Evolutionary conservation across 2,797 vertebrate genomes (phyloP).

Genomic region (Xenops minutus): DNA sequence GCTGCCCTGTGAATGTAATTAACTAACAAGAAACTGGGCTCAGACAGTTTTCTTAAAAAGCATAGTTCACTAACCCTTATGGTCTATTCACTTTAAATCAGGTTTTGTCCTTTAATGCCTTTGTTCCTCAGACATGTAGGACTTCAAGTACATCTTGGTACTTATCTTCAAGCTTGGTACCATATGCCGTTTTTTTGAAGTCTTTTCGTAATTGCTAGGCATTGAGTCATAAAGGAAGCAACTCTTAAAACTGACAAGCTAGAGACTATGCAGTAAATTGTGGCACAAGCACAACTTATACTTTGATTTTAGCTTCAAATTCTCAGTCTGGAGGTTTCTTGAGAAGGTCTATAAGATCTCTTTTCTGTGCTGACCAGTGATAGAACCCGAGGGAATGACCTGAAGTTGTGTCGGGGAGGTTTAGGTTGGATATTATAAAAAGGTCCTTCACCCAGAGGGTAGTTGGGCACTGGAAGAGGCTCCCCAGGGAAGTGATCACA

Average conservation of each 20-base stretch:
- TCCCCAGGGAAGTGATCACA: neutral
- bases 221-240: neutral
- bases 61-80: neutral
- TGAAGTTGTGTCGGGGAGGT: neutral
- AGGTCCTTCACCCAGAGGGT: neutral
- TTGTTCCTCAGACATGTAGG: rapidly evolving
- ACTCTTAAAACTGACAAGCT: neutral
- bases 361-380: neutral
- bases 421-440: neutral
- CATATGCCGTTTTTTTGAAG: neutral
- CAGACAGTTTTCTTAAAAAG: neutral
- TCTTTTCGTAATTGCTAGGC: neutral
- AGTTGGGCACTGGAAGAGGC: neutral
- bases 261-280: neutral
- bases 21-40: neutral
- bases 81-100: neutral
- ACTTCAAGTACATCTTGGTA: neutral
- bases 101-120: neutral
- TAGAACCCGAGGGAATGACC: neutral
- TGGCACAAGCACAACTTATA: neutral
- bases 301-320: neutral
- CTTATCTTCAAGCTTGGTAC: neutral
- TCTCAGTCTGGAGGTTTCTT: neutral
- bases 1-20: neutral
- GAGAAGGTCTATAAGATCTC: neutral